Percentiles rank a stretch among this genome's conserved stretches.
These are phyloP conservation scores for Gallinago undulata DNA, from an alignment of 2,113 vertebrate genomes.

Conservation along the genomic window DNA sequence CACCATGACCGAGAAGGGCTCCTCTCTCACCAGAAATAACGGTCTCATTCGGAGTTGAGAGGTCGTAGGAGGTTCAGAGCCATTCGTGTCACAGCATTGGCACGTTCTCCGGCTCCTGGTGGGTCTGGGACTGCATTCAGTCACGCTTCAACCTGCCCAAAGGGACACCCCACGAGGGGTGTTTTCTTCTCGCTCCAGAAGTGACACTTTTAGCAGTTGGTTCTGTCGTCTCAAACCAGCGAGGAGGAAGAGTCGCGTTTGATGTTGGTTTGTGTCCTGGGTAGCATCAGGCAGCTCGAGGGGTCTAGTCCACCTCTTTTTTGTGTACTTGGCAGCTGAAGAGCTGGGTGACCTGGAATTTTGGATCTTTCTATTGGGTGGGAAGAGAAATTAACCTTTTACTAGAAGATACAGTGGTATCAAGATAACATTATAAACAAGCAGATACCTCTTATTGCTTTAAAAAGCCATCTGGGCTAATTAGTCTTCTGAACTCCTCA, in stretches of 20 bases:
- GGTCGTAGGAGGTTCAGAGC: not conserved
- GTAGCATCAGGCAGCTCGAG: not conserved
- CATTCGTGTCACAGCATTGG: not conserved
- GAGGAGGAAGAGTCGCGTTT: not conserved
- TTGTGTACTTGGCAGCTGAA: not conserved
- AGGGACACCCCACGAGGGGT: not conserved
- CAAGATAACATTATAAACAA: not conserved
- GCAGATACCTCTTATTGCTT: not conserved
- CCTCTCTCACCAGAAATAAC: not conserved
- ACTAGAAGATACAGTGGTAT: not conserved
- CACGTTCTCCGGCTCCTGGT: not conserved
- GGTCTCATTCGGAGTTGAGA: not conserved
- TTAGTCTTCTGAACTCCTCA: not conserved
- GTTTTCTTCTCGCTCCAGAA: not conserved
- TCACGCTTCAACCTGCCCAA: not conserved
- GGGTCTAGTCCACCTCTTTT: not conserved
- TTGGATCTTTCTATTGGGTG: accelerated
- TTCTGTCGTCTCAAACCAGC: not conserved
- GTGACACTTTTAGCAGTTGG: not conserved
- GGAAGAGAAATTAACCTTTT: not conserved
- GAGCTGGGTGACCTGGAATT: not conserved
- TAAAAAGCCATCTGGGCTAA: not conserved
- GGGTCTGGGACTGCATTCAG: not conserved
- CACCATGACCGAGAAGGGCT: not conserved
- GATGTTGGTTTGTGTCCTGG: not conserved